Conservation (phyloP, 2,113 vertebrate species). For the Lathamus discolor region DNA sequence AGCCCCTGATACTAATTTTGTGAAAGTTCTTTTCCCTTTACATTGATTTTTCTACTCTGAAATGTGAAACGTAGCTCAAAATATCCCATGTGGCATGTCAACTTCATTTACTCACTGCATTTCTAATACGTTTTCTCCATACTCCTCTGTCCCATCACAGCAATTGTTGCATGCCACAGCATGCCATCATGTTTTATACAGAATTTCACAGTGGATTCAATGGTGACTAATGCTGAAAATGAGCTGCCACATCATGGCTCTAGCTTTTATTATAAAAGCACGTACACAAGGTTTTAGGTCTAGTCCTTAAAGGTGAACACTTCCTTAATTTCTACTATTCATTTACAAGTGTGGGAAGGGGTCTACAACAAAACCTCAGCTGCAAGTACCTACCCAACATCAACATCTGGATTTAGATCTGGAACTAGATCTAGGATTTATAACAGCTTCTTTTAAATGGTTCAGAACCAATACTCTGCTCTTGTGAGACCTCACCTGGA, state of each 20-base stretch:
- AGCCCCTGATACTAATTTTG: slow-evolving; percentile 24
- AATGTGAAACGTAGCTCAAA: slow-evolving; percentile 58
- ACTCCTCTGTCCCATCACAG: slow-evolving; percentile 42
- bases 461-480: background rate
- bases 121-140: slow-evolving; percentile 62
- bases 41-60: slow-evolving; percentile 52
- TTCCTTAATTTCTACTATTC: background rate
- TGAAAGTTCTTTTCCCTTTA: slow-evolving; percentile 49
- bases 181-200: slow-evolving; percentile 65
- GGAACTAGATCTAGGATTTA: background rate
- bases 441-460: background rate
- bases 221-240: slow-evolving; percentile 55
- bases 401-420: background rate
- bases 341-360: background rate
- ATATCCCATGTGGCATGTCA: slow-evolving; percentile 61
- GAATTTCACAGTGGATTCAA: slow-evolving; percentile 59
- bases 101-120: slow-evolving; percentile 60
- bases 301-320: background rate
- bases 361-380: background rate
- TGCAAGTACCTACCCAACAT: background rate
- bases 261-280: background rate
- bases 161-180: slow-evolving; percentile 57
- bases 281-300: background rate
- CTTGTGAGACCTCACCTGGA: too few species aligned
- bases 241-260: slow-evolving; percentile 34